Percentiles rank a stretch among this genome's conserved stretches.
Evolutionary conservation across 2,888 invertebrate genomes (phyloP).

Genomic region (Phytoseiulus persimilis): DNA sequence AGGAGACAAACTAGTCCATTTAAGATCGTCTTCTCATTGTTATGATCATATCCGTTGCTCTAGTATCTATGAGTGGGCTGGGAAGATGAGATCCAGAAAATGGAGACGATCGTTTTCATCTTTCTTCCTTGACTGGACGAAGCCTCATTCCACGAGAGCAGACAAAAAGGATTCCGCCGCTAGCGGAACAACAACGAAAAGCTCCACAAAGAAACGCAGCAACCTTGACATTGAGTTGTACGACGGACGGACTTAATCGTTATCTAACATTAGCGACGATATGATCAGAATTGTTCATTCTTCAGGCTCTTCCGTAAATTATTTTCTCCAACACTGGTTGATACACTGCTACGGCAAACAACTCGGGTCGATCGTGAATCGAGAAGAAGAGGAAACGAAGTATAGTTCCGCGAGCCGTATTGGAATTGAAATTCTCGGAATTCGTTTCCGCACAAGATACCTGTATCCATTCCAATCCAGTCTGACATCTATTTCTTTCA

Average conservation of each 20-base stretch:
- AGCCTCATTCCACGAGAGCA: not conserved
- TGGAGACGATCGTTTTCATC: not conserved
- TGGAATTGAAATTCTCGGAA: not conserved
- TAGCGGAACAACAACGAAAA: not conserved
- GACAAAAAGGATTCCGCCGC: no score
- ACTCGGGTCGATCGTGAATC: not conserved
- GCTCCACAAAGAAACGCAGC: not conserved
- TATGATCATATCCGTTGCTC: not conserved
- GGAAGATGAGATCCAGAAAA: not conserved
- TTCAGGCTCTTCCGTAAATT: not conserved
- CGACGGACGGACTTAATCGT: not conserved
- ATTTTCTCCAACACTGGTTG: not conserved
- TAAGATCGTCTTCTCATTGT: not conserved
- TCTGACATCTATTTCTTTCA: not conserved
- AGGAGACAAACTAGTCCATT: not conserved
- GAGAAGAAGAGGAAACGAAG: not conserved
- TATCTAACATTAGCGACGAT: not conserved
- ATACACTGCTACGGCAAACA: not conserved
- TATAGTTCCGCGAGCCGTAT: not conserved
- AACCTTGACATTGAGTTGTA: not conserved
- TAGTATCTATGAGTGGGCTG: not conserved
- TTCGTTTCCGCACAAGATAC: not conserved
- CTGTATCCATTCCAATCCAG: not conserved
- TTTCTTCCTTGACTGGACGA: not conserved
- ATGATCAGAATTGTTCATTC: not conserved